Conservation (phyloP, 2,113 vertebrate genomes). For the Vidua macroura region DNA sequence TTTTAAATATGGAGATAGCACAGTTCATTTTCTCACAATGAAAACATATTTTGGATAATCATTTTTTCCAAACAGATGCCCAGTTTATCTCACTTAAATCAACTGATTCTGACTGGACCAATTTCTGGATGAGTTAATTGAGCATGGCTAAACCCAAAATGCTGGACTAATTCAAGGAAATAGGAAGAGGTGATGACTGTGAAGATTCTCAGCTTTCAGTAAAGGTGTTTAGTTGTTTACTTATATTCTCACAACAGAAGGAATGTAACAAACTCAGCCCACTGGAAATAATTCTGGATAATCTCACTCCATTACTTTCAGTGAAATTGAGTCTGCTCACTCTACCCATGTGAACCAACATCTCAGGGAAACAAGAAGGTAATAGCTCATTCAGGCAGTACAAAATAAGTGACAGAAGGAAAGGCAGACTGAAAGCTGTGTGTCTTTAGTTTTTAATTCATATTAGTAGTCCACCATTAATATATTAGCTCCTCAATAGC, state of each 20-base stretch:
- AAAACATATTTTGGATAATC: slow-evolving; percentile 69
- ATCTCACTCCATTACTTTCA: slow-evolving; percentile 78
- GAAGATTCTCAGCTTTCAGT: slow-evolving; percentile 63
- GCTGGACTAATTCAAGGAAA: slow-evolving; percentile 69
- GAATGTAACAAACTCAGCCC: slow-evolving; percentile 68
- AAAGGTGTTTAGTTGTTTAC: slow-evolving; percentile 75
- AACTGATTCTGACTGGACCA: slow-evolving; percentile 75
- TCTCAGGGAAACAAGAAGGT: slow-evolving; percentile 61
- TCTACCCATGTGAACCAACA: slow-evolving; percentile 69
- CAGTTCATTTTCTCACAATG: slow-evolving; percentile 63
- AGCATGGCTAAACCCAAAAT: slow-evolving; percentile 78
- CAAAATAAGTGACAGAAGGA: slow-evolving; percentile 69
- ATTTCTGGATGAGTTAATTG: slow-evolving; percentile 80
- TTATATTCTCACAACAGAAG: slow-evolving; percentile 79
- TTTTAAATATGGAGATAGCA: slow-evolving; percentile 52
- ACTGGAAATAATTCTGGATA: slow-evolving; percentile 81
- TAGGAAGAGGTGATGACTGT: slow-evolving; percentile 57
- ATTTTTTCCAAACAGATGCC: slow-evolving; percentile 73
- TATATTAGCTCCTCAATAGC: slow-evolving; percentile 25
- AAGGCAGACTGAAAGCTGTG: slow-evolving; percentile 57
- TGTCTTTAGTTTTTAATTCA: slow-evolving; percentile 68
- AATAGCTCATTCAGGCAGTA: slow-evolving; percentile 66
- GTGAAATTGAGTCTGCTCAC: slow-evolving; percentile 76
- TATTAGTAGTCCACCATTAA: slow-evolving; percentile 36
- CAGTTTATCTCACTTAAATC: slow-evolving; percentile 78